Conservation (phyloP, 2,797 vertebrate genomes). For the Ctenopoma multispine region DNA sequence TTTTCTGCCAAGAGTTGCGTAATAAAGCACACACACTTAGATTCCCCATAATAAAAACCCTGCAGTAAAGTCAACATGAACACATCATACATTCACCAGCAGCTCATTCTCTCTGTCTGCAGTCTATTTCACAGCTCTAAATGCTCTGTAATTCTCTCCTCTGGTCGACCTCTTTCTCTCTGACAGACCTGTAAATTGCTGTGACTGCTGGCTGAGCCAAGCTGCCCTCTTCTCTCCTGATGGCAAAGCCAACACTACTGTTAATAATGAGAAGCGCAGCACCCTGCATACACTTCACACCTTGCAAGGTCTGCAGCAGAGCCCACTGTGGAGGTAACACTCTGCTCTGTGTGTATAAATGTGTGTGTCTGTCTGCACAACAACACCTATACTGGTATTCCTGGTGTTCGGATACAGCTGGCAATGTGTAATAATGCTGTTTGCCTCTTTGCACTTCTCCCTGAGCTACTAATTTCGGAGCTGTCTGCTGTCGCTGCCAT, state of each 20-base stretch:
- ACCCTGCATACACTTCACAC: constrained; percentile 62
- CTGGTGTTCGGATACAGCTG: constrained; percentile 64
- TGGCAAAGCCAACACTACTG: constrained; percentile 62
- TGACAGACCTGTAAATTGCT: constrained; percentile 70
- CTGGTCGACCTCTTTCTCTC: constrained; percentile 61
- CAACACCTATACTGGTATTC: constrained; percentile 37
- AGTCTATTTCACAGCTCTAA: constrained; percentile 64
- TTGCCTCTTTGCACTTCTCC: constrained; percentile 49
- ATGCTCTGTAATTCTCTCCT: constrained; percentile 69
- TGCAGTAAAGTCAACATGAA: constrained; percentile 64
- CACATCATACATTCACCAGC: constrained; percentile 53
- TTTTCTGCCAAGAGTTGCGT: constrained; percentile 53
- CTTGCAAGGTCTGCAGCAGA: constrained; percentile 48
- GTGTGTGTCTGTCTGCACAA: constrained; percentile 36
- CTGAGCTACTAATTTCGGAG: constrained; percentile 62
- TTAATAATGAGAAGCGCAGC: constrained; percentile 67
- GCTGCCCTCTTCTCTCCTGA: constrained; percentile 55
- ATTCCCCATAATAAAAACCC: constrained; percentile 51
- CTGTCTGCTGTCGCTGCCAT: constrained; percentile 47
- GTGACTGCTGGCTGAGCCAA: constrained; percentile 63
- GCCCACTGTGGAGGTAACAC: constrained; percentile 36
- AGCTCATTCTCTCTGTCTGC: constrained; percentile 43
- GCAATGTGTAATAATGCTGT: constrained; percentile 63
- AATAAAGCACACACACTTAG: constrained; percentile 64
- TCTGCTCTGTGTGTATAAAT: constrained; percentile 13